Conservation (phyloP, 2,888 invertebrate genomes). For the Cantharis rustica region DNA sequence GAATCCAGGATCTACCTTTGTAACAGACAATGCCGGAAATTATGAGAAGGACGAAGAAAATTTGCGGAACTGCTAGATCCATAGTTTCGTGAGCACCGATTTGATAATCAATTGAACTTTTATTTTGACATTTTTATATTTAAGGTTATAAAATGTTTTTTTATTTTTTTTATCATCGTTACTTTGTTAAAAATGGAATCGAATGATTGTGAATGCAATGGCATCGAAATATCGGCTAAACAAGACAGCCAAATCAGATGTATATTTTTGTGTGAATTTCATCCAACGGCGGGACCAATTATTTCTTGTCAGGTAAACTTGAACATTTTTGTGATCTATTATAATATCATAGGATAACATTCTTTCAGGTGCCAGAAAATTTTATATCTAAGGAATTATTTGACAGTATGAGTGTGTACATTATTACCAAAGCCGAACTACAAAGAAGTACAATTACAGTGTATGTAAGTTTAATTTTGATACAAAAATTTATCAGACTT, state of each 20-base stretch:
- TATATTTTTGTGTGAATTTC: slow-evolving; percentile 81
- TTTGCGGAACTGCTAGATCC: neutral
- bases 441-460: slow-evolving; percentile 90
- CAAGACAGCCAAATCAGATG: slow-evolving; percentile 79
- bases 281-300: slow-evolving; percentile 79
- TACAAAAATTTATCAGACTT: neutral
- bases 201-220: neutral
- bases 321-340: neutral
- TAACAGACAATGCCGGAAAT: too few species aligned
- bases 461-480: slow-evolving; percentile 60
- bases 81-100: neutral
- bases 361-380: slow-evolving; percentile 80
- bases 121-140: neutral
- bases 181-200: neutral
- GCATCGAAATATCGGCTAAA: slow-evolving; percentile 1
- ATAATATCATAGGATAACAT: slow-evolving; percentile 11
- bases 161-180: neutral
- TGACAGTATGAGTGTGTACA: slow-evolving; percentile 91
- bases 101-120: too few species aligned
- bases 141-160: neutral
- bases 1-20: too few species aligned
- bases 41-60: too few species aligned
- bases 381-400: slow-evolving; percentile 92
- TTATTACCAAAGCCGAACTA: slow-evolving; percentile 93
- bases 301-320: slow-evolving; percentile 78